Conservation (phyloP, 1,140 invertebrate species). For the Dendrolimus punctatus region DNA sequence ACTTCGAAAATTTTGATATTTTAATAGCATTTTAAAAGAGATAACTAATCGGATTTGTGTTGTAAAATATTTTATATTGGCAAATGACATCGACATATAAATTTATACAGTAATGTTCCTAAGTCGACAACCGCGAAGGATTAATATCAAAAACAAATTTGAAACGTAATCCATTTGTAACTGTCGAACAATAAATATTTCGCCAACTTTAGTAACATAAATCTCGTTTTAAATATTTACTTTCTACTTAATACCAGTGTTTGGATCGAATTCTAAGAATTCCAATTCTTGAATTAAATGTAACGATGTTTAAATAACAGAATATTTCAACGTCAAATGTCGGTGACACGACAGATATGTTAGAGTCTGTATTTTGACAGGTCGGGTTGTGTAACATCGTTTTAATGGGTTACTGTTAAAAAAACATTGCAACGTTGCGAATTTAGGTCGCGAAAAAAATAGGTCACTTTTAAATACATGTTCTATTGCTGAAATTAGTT, state of each 20-base stretch:
- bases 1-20: too few relatives aligned
- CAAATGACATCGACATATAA: not conserved
- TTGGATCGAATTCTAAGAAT: constrained; percentile 1
- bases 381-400: constrained; percentile 51
- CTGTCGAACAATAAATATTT: not conserved
- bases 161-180: not conserved
- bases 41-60: not conserved
- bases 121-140: not conserved
- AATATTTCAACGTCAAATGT: constrained; percentile 36
- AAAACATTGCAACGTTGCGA: constrained; percentile 55
- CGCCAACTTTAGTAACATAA: too few relatives aligned
- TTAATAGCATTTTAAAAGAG: too few relatives aligned
- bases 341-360: constrained; percentile 36
- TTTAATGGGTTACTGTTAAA: constrained; percentile 48
- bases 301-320: constrained; percentile 5
- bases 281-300: constrained; percentile 1
- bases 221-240: too few relatives aligned
- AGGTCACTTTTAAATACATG: constrained; percentile 56
- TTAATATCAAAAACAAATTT: constrained; percentile 3
- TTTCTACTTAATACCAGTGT: not conserved
- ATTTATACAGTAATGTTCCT: not conserved
- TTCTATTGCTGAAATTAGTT: constrained; percentile 48
- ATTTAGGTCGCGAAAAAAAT: constrained; percentile 52
- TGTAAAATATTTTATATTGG: not conserved
- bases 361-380: constrained; percentile 41